Evolutionary conservation across 1,140 invertebrate species (phyloP).

Genomic region (Platorchestia sp.): DNA sequence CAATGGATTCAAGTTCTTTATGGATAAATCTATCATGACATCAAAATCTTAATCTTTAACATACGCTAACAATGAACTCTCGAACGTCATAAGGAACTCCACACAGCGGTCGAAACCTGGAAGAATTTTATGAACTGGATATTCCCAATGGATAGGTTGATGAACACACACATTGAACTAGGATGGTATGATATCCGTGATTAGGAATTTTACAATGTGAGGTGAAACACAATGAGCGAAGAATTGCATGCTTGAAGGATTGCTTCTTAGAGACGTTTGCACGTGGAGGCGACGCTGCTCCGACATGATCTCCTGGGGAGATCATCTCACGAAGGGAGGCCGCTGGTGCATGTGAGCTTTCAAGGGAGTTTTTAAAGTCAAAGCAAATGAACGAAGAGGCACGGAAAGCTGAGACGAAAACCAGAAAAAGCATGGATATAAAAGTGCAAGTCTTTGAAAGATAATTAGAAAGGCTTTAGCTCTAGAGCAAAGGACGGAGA

Average conservation of each 20-base stretch:
- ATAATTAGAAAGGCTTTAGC: not conserved
- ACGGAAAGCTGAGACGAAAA: not conserved
- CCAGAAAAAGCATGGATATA: not conserved
- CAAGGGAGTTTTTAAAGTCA: not conserved
- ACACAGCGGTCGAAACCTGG: too few relatives aligned
- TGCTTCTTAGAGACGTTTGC: not conserved
- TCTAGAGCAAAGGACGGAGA: not conserved
- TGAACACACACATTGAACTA: too few relatives aligned
- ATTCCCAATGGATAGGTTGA: not conserved
- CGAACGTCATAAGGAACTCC: too few relatives aligned
- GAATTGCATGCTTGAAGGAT: not conserved
- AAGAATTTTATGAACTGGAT: not conserved
- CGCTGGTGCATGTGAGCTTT: too few relatives aligned
- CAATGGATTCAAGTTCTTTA: too few relatives aligned
- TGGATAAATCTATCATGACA: too few relatives aligned
- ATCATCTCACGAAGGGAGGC: not conserved
- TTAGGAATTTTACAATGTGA: not conserved
- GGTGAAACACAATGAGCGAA: not conserved
- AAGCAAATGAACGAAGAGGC: not conserved
- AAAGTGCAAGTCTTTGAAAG: not conserved
- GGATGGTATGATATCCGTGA: too few relatives aligned
- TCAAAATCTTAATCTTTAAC: too few relatives aligned
- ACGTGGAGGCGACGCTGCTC: not conserved
- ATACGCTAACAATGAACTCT: too few relatives aligned
- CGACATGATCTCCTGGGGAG: not conserved